phyloP scores from a whole-genome alignment of 30 jellyfish, hydroid and myxozoan species.

The Turritopsis dohrnii region DNA sequence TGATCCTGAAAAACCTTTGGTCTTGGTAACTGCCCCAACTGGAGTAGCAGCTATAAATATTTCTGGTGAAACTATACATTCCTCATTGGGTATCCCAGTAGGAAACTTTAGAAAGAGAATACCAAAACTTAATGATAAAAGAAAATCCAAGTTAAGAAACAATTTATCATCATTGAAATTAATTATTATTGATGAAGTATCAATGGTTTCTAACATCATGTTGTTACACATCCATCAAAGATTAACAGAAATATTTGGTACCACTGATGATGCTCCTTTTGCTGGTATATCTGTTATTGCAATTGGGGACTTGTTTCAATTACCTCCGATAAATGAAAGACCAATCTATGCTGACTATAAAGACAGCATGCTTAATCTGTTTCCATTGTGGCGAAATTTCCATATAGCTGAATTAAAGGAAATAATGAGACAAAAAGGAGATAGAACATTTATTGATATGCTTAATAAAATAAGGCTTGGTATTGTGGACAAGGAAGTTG shows the following conservation, averaged over 20 bases:
- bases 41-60: slow-evolving; percentile 22
- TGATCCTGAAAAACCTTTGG: background rate
- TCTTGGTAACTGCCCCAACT: slow-evolving; percentile 25
- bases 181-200: too few species aligned
- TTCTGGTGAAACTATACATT: slow-evolving; percentile 25
- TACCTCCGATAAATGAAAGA: slow-evolving; percentile 13
- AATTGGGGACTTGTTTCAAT: slow-evolving; percentile 17
- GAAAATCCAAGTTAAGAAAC: background rate
- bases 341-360: slow-evolving; percentile 13
- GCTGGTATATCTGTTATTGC: background rate
- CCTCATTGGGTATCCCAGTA: slow-evolving; percentile 2
- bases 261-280: background rate
- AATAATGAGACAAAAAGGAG: slow-evolving; percentile 4
- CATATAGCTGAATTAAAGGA: slow-evolving; percentile 7
- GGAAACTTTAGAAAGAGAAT: background rate
- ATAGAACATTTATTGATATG: background rate
- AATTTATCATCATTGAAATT: too few species aligned
- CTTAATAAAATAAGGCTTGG: slow-evolving; percentile 4
- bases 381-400: background rate
- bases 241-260: slow-evolving; percentile 16
- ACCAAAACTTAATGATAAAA: background rate
- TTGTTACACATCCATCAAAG: slow-evolving; percentile 24
- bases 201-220: too few species aligned
- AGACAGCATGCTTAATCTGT: background rate
- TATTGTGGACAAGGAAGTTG: background rate